Evolutionary conservation across 2,113 vertebrate species (phyloP), one percentile per base, ranked within the genome.

Genomic region (Orthonyx spaldingii): DNA sequence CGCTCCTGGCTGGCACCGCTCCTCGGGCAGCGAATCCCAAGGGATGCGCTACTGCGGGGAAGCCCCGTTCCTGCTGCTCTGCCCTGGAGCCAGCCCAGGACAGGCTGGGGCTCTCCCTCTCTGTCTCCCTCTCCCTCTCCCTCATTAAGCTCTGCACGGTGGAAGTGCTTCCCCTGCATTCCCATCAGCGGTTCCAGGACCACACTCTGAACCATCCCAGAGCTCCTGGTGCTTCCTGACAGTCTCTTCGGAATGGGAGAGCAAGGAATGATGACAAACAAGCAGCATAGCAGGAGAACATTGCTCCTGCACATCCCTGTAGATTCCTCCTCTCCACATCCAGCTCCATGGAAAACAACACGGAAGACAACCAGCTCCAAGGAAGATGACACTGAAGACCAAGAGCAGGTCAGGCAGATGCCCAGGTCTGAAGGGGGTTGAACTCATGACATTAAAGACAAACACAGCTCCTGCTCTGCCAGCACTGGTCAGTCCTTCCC

Each of bases 181-280:
- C 75, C 70, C 52, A 20, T 0, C 6, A 75, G 12, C 3, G 1
- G 32, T 14, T 39, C 42, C 68, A 35, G 41, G 26, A 42, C 26
- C 13, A 4, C 3, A 8, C 37, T 44, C 49, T 0, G 1, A n/a
- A 41, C 52, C 13, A 2, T 9, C 74, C 87, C 8, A 0, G 35
- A 69, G 60, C 46, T 57, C 8, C 56, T 26, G 79, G 28, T 32
- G 39, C 7, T 56, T 39, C 65, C 39, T 3, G 13, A 63, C 16
- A n/a, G 44, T 22, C 42, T n/a, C 76, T 44, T 27, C 15, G 11
- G 44, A 44, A 47, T 3, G 10, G 64, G 37, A 71, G 32, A 87
- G 44, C 26, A 44, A 77, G 4, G 27, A 84, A 83, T 2, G 3
- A n/a, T 2, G 41, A 49, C n/a, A 53, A 52, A 57, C 76, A 79